Percentiles rank a stretch among this genome's conserved stretches.
Conservation (phyloP, 2,113 vertebrate species). For the Engystomops pustulosus region DNA sequence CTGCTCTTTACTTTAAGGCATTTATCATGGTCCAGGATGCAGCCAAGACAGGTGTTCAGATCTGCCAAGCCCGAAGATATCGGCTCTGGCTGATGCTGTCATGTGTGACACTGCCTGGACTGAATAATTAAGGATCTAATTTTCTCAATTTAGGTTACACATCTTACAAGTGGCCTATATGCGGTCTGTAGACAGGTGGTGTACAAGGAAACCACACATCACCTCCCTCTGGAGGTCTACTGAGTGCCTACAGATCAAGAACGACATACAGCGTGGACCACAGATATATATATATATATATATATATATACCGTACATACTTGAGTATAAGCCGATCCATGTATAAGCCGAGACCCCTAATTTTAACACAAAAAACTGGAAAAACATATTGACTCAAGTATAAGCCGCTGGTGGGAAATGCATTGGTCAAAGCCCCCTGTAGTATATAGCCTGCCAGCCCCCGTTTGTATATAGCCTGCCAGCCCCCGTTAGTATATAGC, state of each 20-base stretch:
- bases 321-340: too few species aligned
- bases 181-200: neutral
- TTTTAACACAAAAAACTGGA: too few species aligned
- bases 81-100: constrained; percentile 31
- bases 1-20: neutral
- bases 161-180: neutral
- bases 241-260: neutral
- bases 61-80: neutral
- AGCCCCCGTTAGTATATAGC: too few species aligned
- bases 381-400: too few species aligned
- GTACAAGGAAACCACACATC: neutral
- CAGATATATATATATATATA: neutral
- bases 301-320: neutral
- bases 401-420: too few species aligned
- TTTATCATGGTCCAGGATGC: neutral
- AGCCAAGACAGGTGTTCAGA: constrained; percentile 26
- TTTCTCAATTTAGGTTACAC: constrained; percentile 22
- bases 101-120: neutral
- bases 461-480: too few species aligned
- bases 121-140: constrained; percentile 22
- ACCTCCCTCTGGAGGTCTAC: neutral
- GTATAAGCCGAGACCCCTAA: too few species aligned
- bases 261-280: neutral
- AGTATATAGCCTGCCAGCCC: too few species aligned
- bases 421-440: too few species aligned